Conservation (phyloP, 2,797 vertebrate species). For the Chromis chromis region DNA sequence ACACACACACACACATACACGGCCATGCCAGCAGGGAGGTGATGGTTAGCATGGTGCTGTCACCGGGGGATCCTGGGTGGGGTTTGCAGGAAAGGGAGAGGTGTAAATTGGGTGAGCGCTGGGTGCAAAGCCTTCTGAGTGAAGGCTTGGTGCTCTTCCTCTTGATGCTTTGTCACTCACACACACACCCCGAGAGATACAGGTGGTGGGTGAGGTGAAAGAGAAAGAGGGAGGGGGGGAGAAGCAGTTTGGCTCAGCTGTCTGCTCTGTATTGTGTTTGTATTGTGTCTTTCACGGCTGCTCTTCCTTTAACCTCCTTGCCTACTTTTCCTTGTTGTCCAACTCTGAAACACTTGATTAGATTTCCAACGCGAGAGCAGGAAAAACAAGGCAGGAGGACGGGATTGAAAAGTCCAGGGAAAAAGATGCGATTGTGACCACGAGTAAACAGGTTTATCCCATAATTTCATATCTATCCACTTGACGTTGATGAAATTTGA, state of each 20-base stretch:
- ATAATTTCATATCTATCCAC: constrained; percentile 81
- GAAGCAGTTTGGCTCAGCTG: constrained; percentile 27
- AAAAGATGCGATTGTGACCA: constrained; percentile 55
- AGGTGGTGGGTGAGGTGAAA: constrained; percentile 69
- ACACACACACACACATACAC: constrained; percentile 48
- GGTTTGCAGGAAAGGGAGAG: constrained; percentile 78
- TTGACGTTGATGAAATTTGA: constrained; percentile 87
- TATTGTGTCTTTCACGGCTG: constrained; percentile 43
- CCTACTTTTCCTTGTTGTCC: constrained; percentile 21
- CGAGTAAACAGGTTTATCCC: constrained; percentile 76
- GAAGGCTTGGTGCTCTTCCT: constrained; percentile 73
- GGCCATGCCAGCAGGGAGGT: constrained; percentile 73
- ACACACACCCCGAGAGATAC: constrained; percentile 56
- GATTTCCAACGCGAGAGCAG: constrained; percentile 18
- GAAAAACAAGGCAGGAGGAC: constrained; percentile 10
- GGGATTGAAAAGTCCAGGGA: constrained; percentile 19
- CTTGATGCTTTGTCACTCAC: constrained; percentile 70
- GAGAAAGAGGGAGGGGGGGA: constrained; percentile 10
- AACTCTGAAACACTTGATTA: constrained; percentile 28
- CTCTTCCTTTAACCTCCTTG: constrained; percentile 36
- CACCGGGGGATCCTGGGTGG: constrained; percentile 76
- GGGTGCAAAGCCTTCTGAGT: constrained; percentile 78
- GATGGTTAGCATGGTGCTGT: constrained; percentile 78
- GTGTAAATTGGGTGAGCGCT: constrained; percentile 87
- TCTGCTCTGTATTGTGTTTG: constrained; percentile 30